Evolutionary conservation across 2,888 invertebrate genomes (phyloP).

Genomic region (Chymomyza amoena): DNA sequence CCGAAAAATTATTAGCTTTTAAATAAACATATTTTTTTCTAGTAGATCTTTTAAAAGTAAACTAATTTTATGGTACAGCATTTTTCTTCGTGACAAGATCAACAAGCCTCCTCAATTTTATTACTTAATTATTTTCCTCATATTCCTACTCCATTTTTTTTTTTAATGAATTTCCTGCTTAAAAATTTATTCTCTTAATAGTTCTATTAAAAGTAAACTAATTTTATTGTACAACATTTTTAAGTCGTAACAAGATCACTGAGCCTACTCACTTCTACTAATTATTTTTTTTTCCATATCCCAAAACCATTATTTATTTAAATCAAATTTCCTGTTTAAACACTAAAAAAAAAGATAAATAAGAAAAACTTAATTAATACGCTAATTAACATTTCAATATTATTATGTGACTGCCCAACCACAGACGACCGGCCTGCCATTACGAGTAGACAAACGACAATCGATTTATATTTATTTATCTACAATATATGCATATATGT

Average conservation of each 20-base stretch:
- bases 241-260: too few species aligned
- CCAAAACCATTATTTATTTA: background rate
- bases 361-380: conserved; percentile 63
- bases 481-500: conserved; percentile 24
- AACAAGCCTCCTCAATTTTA: too few species aligned
- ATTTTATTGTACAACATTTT: too few species aligned
- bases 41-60: too few species aligned
- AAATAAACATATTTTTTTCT: too few species aligned
- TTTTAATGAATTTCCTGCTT: background rate
- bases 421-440: too few species aligned
- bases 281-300: background rate
- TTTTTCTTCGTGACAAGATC: too few species aligned
- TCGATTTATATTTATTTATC: conserved; percentile 53
- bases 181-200: too few species aligned
- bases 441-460: conserved; percentile 18
- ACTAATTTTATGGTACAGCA: too few species aligned
- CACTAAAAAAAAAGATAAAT: conserved; percentile 34
- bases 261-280: too few species aligned
- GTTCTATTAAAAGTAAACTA: too few species aligned
- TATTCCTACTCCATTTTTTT: background rate
- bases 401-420: conserved; percentile 56
- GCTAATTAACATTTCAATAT: conserved; percentile 67
- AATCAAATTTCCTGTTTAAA: background rate
- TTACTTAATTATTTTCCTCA: background rate
- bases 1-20: too few species aligned